phyloP scores from a whole-genome alignment of 92 coral and sea anemone genomes.

The Epizoanthus stellaris region DNA sequence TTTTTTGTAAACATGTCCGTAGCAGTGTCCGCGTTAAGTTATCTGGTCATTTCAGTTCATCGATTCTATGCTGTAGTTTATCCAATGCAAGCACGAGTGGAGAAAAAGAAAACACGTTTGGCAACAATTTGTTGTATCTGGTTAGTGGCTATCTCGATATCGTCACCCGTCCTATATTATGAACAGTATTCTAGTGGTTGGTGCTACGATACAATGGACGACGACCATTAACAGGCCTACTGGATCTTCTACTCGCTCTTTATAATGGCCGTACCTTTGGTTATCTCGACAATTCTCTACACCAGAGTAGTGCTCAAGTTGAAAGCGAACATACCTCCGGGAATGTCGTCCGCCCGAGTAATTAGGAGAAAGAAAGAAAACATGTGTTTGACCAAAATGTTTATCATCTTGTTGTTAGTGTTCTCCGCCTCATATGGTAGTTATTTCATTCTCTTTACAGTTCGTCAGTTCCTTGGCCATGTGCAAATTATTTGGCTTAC shows the following conservation, averaged over 20 bases:
- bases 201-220: background rate
- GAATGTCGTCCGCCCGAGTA: background rate
- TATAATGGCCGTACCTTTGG: background rate
- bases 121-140: background rate
- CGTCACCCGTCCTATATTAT: background rate
- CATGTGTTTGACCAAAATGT: conserved; percentile 6
- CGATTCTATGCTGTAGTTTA: conserved; percentile 18
- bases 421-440: background rate
- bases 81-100: conserved; percentile 15
- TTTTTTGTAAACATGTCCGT: conserved; percentile 1
- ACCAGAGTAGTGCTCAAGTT: background rate
- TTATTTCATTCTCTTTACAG: background rate
- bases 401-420: background rate
- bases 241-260: background rate
- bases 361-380: conserved; percentile 10
- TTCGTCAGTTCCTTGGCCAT: background rate
- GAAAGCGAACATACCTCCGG: background rate
- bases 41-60: conserved; percentile 6
- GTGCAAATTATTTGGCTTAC: background rate
- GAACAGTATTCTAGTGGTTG: background rate
- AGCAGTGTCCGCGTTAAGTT: conserved; percentile 21
- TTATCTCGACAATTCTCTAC: background rate
- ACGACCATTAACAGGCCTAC: background rate
- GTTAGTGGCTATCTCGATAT: background rate
- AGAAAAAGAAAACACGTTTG: background rate